Conservation (phyloP, 2,113 vertebrate species). For the Phoxinus phoxinus region DNA sequence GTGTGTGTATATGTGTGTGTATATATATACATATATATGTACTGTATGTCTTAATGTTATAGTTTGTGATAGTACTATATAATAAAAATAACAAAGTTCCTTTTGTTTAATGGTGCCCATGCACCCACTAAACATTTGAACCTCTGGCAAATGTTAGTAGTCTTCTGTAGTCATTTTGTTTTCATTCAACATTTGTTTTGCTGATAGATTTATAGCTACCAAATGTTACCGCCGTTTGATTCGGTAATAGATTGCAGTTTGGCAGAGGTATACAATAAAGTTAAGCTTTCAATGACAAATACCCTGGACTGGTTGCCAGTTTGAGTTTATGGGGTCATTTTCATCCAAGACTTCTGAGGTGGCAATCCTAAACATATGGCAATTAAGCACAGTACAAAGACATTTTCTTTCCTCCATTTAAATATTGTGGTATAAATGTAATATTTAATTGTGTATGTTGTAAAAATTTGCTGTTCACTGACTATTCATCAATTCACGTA, state of each 20-base stretch:
- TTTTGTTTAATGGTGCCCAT: neutral
- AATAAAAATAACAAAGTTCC: neutral
- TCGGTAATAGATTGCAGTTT: constrained; percentile 28
- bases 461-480: too few species aligned
- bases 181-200: constrained; percentile 23
- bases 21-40: too few species aligned
- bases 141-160: neutral
- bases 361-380: constrained; percentile 56
- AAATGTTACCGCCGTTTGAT: constrained; percentile 45
- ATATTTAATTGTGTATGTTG: too few species aligned
- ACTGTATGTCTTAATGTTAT: neutral
- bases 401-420: neutral
- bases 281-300: constrained; percentile 30
- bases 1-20: too few species aligned
- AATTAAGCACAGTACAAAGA: constrained; percentile 19
- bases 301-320: constrained; percentile 37
- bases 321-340: constrained; percentile 40
- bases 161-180: constrained; percentile 9
- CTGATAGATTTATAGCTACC: constrained; percentile 35
- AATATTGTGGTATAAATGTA: neutral
- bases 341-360: constrained; percentile 50
- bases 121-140: neutral
- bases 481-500: too few species aligned
- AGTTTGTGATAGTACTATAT: neutral
- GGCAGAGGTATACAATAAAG: constrained; percentile 40